A percentile compares a stretch with the other conserved stretches of the same genome.
phyloP scores from a whole-genome alignment of 2,113 vertebrate genomes.

The Malurus melanocephalus region DNA sequence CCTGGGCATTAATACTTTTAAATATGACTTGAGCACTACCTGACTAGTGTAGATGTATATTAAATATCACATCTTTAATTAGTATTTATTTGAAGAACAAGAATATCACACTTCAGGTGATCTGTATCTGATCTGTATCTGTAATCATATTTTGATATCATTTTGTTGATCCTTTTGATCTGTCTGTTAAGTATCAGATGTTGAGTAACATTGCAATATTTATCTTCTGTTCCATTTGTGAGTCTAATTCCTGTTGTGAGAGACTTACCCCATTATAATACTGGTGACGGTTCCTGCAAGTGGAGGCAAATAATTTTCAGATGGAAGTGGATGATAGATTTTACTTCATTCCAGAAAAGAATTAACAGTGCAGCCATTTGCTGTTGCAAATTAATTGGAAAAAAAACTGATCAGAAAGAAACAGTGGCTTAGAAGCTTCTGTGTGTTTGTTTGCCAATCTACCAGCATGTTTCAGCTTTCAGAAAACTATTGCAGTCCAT shows the following conservation, averaged over 20 bases:
- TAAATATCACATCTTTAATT: background rate
- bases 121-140: too few species aligned
- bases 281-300: background rate
- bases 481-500: background rate
- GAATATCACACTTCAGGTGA: background rate
- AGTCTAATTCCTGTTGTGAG: background rate
- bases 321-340: background rate
- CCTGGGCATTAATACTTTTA: background rate
- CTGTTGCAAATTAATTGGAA: background rate
- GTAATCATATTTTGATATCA: background rate
- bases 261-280: accelerated
- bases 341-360: background rate
- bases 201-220: background rate
- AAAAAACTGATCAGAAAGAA: background rate
- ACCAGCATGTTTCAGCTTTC: background rate
- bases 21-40: background rate
- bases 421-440: background rate
- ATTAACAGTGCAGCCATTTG: background rate
- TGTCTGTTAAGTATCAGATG: background rate
- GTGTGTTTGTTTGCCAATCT: background rate
- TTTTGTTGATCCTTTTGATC: background rate
- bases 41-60: background rate
- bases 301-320: background rate
- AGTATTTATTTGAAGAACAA: background rate
- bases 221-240: background rate